Evolutionary conservation across 1,140 invertebrate species (phyloP), one percentile per base, ranked within the genome.

Genomic region (Pentalonia nigronervosa): DNA sequence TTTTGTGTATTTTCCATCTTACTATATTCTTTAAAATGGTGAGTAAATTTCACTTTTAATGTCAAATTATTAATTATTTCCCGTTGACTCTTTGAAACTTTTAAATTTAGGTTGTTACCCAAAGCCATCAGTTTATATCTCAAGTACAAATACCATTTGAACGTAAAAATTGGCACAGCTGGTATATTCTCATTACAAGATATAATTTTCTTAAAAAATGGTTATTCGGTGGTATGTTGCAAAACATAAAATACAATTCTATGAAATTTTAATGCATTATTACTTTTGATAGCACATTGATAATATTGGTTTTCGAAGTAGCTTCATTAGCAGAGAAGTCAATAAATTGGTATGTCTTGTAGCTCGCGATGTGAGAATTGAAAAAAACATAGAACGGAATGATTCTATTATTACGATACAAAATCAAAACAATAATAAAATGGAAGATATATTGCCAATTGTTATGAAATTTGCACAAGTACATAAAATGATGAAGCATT

Each of bases 321-420:
- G 98, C 95, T 97, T 98, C 95, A 96, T 99, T 93, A 99, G 98
- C 95, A 98, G 97, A 21, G 98, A 98, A 94, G 97, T 98, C 47
- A 98, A 97, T 41, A 99, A 99, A 95, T 95, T 98, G 20, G 95
- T 99, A 36, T 98, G 97, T 20, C 96, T 99, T 50, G 97, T 98
- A 47, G 96, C 98, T 94, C 96, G 97, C 91, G 97, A 98, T 95
- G 97, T 98, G 11, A 96, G 98, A 93, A 97, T 99, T 91, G 98
- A 98, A 94, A 98, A 98, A 95, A 97, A 98, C 96, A 96, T 97
- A 94, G 96, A 83, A 25, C 50, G 93, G 30, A 94, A 90, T 84
- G 90, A 86, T 86, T 25, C 53, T 0, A 47, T 25, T 88, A 30
- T 94, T 90, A 83, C 87, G 50, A 34, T 94, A 89, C 91, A 94